Evolutionary conservation across 2,113 vertebrate species (phyloP), one percentile per base, ranked within the genome.

Genomic region (Boleophthalmus pectinirostris): DNA sequence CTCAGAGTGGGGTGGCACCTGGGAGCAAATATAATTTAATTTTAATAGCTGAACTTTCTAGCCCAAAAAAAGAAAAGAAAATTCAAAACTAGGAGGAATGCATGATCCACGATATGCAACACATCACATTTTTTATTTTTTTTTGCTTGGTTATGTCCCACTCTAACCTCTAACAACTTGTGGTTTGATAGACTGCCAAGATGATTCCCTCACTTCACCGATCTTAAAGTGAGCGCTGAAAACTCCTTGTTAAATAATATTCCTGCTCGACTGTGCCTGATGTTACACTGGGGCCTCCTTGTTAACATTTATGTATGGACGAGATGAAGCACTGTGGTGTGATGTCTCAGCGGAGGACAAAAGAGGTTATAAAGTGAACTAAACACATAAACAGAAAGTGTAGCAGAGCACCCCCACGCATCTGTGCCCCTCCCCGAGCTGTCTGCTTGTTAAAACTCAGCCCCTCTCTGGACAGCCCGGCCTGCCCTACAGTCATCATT

Each of bases 401-500:
- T 63, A 56, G 23, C 65, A 51, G 74, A 75, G 76, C 73, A 72
- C 70, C 68, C 82, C 54, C 66, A 69, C 75, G 68, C 73, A 73
- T 64, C 70, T 58, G 71, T 68, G 43, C 65, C 76, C 67, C 61
- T 76, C 67, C 65, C 51, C 18, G 67, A 76, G 77, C 72, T 72
- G 77, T 78, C 72, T 79, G 68, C 85, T 92, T 90, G 90, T 90
- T 91, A 89, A 87, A 89, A 85, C 81, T 80, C 65, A 33, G 58
- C 57, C 86, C 79, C 86, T 87, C 81, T 86, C 75, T 67, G 87
- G 71, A 63, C 70, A 81, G 88, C 86, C 63, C 66, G 68, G 67
- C 63, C 68, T 86, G 84, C 89, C 90, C 89, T 89, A 77, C 81
- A 90, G 93, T 87, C 86, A 87, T 90, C 89, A 90, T 90, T 92